Evolutionary conservation across 2,888 invertebrate species (phyloP), one percentile per base, ranked within the genome.

Genomic region (Choreutis nemorana): DNA sequence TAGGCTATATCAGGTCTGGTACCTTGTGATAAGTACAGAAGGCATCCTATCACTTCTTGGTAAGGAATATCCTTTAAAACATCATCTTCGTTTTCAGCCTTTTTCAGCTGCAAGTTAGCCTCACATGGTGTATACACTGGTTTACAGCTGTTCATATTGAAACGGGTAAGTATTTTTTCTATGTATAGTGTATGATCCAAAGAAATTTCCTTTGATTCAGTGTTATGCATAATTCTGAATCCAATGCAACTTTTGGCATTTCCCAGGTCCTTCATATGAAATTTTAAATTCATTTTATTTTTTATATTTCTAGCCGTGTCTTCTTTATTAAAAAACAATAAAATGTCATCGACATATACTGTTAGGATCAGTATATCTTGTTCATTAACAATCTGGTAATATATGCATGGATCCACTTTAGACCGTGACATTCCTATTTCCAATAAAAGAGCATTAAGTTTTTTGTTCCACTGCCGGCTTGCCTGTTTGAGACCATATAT

Each of bases 1-100:
- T 39, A 28, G n/a, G 35, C 18, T 5, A 44, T 48, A 14, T 48
- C 45, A 2, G 44, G 42, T 23, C 45, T 33, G 0, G 40, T 32
- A 8, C 29, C 30, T 3, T 43, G 39, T 4, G 41, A 34, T 12
- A 43, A 2, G 30, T 40, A 42, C 40, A 45, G 40, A 2, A 46
- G n/a, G 9, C 22, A 24, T 3, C 35, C 37, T 3, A 37, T 27
- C 6, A 40, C 25, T 25, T 28, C 27, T 29, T 25, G 25, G 14
- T 25, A 25, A 7, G 25, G 25, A 2, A 23, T 9, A 14, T 25
- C 9, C 14, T 25, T 13, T n/a, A n/a, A n/a, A n/a, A n/a, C n/a
- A n/a, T n/a, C n/a, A n/a, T n/a, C n/a, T n/a, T n/a, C n/a, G n/a
- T n/a, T n/a, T n/a, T n/a, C n/a, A n/a, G n/a, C n/a, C n/a, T n/a